Evolutionary conservation across 2,888 invertebrate genomes (phyloP).

Genomic region (Dendrolimus pini): DNA sequence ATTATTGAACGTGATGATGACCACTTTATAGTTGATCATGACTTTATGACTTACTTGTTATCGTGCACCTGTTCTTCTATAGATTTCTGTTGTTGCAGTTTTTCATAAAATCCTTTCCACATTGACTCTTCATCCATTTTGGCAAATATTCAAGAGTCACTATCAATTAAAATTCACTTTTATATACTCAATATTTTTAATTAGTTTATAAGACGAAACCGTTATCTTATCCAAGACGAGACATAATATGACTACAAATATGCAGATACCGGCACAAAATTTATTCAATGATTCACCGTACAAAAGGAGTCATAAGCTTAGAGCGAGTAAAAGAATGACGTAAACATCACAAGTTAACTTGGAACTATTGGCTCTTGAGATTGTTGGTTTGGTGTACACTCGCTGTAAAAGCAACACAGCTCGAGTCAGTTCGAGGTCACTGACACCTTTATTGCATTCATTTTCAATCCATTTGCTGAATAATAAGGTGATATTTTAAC

Average conservation of each 20-base stretch:
- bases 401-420: slow-evolving; percentile 17
- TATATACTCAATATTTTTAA: slow-evolving; percentile 1
- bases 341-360: slow-evolving; percentile 42
- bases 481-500: not conserved
- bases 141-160: slow-evolving; percentile 9
- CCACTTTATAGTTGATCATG: too few relatives aligned
- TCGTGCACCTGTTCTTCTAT: slow-evolving; percentile 81
- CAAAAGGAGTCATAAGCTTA: slow-evolving; percentile 52
- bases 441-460: slow-evolving; percentile 26
- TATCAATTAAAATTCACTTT: slow-evolving; percentile 3
- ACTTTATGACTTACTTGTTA: slow-evolving; percentile 69
- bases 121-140: slow-evolving; percentile 83
- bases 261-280: slow-evolving; percentile 33
- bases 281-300: slow-evolving; percentile 48
- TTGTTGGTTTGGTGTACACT: slow-evolving; percentile 7
- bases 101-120: slow-evolving; percentile 86
- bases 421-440: slow-evolving; percentile 31
- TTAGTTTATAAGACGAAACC: slow-evolving; percentile 4
- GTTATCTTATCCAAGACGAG: slow-evolving; percentile 7
- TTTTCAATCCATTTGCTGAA: slow-evolving; percentile 6
- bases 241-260: slow-evolving; percentile 22
- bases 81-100: slow-evolving; percentile 79
- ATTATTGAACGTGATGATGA: too few relatives aligned
- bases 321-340: slow-evolving; percentile 47
- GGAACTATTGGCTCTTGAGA: slow-evolving; percentile 28